A percentile compares a stretch with the other conserved stretches of the same genome.
phyloP scores from a whole-genome alignment of 2,113 vertebrate species.

The Orcinus orca region DNA sequence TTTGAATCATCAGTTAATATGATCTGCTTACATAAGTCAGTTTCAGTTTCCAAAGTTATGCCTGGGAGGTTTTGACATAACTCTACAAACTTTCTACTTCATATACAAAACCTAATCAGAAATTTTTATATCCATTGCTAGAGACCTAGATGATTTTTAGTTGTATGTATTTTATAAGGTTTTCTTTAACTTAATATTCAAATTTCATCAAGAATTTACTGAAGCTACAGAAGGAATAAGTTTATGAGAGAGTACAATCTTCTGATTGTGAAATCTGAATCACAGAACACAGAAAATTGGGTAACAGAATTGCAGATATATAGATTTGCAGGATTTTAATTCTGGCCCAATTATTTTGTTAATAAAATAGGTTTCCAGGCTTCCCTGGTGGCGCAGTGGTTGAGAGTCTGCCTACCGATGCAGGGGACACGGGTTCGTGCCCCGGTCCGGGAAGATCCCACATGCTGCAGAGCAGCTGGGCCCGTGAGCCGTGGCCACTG shows the following conservation, averaged over 20 bases:
- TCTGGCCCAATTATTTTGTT: neutral
- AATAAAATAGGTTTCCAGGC: neutral
- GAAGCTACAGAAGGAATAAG: neutral
- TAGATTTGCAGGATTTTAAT: neutral
- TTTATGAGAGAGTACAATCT: neutral
- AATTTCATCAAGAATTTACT: neutral
- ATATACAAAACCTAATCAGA: neutral
- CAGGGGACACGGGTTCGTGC: too few species aligned
- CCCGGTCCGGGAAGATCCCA: too few species aligned
- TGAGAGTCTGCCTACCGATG: too few species aligned
- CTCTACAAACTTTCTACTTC: neutral
- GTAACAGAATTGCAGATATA: neutral
- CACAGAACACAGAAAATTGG: neutral
- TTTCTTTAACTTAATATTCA: neutral
- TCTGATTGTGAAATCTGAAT: neutral
- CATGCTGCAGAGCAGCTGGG: too few species aligned
- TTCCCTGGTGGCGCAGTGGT: neutral
- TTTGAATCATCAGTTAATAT: neutral
- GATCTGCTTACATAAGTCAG: neutral
- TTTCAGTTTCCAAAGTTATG: neutral
- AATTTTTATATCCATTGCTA: neutral
- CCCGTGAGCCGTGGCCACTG: too few species aligned
- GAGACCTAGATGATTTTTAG: neutral
- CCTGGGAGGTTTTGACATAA: neutral
- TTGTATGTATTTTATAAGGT: neutral